Percentiles rank a stretch among this genome's conserved stretches.
Conservation (phyloP, 2,797 vertebrate species). For the Heteromormyrus szaboi region DNA sequence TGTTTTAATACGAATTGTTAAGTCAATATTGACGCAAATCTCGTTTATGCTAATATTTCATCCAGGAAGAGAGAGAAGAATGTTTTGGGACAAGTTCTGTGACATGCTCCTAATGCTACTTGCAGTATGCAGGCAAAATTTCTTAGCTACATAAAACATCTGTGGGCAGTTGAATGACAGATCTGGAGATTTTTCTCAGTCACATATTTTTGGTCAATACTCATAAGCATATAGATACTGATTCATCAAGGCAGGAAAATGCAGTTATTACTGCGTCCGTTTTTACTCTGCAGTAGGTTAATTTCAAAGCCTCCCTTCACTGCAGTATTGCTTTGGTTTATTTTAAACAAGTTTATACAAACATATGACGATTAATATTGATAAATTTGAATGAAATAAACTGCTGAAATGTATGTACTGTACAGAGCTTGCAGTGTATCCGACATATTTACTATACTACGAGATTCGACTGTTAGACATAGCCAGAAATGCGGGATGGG, state of each 20-base stretch:
- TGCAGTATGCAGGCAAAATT: not conserved
- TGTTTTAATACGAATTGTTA: not conserved
- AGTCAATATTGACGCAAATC: not conserved
- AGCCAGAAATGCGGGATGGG: not conserved
- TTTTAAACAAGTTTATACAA: not conserved
- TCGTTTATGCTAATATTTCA: not conserved
- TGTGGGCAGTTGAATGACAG: not conserved
- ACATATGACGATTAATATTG: not conserved
- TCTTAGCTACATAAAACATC: not conserved
- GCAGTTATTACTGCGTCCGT: slow-evolving; percentile 14
- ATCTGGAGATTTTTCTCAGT: not conserved
- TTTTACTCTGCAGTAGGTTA: slow-evolving; percentile 14
- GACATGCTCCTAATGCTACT: not conserved
- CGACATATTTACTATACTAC: slow-evolving; percentile 14
- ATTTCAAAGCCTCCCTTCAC: not conserved
- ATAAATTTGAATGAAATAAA: not conserved
- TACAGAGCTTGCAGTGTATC: slow-evolving; percentile 16
- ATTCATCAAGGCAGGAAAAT: slow-evolving; percentile 9
- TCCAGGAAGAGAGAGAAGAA: slow-evolving; percentile 1
- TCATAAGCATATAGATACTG: not conserved
- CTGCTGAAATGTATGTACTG: slow-evolving; percentile 16
- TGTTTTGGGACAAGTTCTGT: not conserved
- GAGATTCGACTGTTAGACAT: slow-evolving; percentile 18
- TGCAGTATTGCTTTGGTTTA: slow-evolving; percentile 6
- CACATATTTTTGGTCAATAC: not conserved